phyloP scores from a whole-genome alignment of 2,797 vertebrate species.

The Cetoscarus ocellatus region DNA sequence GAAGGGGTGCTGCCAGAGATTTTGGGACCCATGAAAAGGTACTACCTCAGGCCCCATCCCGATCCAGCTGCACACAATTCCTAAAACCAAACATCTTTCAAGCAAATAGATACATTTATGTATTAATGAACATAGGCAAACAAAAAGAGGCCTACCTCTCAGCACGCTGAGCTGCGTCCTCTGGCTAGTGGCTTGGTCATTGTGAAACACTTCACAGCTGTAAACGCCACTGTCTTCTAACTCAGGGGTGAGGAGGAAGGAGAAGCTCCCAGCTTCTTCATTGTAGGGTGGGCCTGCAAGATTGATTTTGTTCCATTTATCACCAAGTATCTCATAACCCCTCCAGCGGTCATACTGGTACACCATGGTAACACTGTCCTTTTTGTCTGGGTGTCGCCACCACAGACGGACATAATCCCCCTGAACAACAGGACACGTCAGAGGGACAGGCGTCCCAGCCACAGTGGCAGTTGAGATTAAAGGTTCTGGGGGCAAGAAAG shows the following conservation, averaged over 20 bases:
- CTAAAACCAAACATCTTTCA: too few species aligned
- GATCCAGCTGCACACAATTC: too few species aligned
- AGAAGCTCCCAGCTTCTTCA: conserved; percentile 69
- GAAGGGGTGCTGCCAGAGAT: too few species aligned
- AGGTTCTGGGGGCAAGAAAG: conserved; percentile 46
- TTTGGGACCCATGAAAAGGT: too few species aligned
- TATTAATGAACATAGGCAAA: too few species aligned
- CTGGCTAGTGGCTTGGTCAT: conserved; percentile 66
- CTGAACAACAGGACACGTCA: conserved; percentile 63
- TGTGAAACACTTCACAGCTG: conserved; percentile 74
- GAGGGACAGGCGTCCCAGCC: conserved; percentile 37
- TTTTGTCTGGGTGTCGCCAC: conserved; percentile 66
- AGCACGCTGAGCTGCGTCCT: conserved; percentile 76
- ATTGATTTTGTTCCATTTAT: conserved; percentile 35
- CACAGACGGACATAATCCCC: conserved; percentile 80
- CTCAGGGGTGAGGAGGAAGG: conserved; percentile 73
- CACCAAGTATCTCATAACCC: neutral
- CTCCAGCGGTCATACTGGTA: conserved; percentile 82
- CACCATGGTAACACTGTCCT: neutral
- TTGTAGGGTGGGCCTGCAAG: conserved; percentile 57
- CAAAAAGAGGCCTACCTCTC: conserved; percentile 71
- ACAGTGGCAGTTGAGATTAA: conserved; percentile 46
- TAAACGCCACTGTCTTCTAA: conserved; percentile 76
- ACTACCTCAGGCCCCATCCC: too few species aligned
- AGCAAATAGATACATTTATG: too few species aligned